Evolutionary conservation across 2,113 vertebrate species (phyloP).

Genomic region (Anser brachyrhynchus): DNA sequence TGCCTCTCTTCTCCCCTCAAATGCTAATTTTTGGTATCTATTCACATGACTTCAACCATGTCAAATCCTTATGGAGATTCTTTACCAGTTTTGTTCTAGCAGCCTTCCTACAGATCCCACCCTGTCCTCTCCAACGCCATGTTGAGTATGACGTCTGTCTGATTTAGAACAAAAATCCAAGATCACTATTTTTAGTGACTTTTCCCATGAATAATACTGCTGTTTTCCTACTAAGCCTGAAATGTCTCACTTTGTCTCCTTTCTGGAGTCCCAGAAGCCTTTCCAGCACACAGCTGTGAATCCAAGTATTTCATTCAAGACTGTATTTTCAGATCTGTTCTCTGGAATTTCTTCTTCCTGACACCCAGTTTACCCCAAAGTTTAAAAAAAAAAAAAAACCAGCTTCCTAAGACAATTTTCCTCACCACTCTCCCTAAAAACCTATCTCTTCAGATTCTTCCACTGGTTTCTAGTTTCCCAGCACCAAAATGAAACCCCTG

Average conservation of each 20-base stretch:
- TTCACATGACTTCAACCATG: neutral
- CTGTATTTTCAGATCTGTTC: neutral
- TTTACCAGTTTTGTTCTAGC: neutral
- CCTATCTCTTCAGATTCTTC: neutral
- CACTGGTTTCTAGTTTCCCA: neutral
- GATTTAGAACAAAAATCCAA: neutral
- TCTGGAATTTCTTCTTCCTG: neutral
- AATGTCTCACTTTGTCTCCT: neutral
- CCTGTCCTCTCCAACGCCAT: neutral
- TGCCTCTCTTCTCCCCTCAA: neutral
- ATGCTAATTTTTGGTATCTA: neutral
- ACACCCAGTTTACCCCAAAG: neutral
- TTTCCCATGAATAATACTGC: neutral
- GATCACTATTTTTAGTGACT: neutral
- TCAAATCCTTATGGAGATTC: neutral
- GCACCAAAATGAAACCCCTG: neutral
- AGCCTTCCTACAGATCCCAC: neutral
- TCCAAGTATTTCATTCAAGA: neutral
- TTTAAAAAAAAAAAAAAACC: neutral
- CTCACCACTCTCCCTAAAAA: neutral
- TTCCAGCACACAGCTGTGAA: neutral
- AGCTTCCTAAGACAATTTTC: neutral
- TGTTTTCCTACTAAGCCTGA: neutral
- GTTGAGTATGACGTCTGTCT: fast-evolving
- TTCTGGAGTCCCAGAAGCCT: neutral